Evolutionary conservation across 2,113 vertebrate genomes (phyloP).

Genomic region (Phocoena phocoena): DNA sequence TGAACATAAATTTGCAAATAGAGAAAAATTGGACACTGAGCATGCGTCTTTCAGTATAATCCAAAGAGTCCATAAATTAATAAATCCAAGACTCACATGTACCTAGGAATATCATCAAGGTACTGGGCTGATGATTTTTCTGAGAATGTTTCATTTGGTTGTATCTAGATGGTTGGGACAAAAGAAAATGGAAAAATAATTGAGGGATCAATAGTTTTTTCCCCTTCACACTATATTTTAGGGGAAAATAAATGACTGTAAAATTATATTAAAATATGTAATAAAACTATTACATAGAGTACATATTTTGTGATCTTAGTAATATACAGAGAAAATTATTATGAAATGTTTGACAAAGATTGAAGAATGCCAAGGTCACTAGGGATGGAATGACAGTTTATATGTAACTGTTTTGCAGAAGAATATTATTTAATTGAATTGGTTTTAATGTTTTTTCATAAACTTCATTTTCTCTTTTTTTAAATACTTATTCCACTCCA

Average conservation of each 20-base stretch:
- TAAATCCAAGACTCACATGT: background rate
- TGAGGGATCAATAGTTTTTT: background rate
- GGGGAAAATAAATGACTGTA: background rate
- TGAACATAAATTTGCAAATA: constrained; percentile 67
- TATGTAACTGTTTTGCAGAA: background rate
- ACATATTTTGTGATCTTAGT: background rate
- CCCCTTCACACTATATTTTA: background rate
- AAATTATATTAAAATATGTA: background rate
- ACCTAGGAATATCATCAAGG: background rate
- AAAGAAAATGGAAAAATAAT: background rate
- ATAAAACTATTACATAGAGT: constrained; percentile 25
- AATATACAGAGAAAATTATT: background rate
- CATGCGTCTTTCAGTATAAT: constrained; percentile 49
- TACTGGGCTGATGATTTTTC: background rate
- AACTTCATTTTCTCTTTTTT: background rate
- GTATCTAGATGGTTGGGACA: background rate
- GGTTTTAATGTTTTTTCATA: background rate
- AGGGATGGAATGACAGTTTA: background rate
- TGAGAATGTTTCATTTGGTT: background rate
- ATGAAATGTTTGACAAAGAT: constrained; percentile 1
- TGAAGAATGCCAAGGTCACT: background rate
- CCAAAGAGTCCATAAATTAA: constrained; percentile 56
- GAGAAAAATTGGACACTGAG: constrained; percentile 46
- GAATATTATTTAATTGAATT: constrained; percentile 24
- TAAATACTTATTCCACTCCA: background rate